A percentile compares a stretch with the other conserved stretches of the same genome.
Conservation (phyloP, 2,888 invertebrate species). For the Siphlonurus alternatus region DNA sequence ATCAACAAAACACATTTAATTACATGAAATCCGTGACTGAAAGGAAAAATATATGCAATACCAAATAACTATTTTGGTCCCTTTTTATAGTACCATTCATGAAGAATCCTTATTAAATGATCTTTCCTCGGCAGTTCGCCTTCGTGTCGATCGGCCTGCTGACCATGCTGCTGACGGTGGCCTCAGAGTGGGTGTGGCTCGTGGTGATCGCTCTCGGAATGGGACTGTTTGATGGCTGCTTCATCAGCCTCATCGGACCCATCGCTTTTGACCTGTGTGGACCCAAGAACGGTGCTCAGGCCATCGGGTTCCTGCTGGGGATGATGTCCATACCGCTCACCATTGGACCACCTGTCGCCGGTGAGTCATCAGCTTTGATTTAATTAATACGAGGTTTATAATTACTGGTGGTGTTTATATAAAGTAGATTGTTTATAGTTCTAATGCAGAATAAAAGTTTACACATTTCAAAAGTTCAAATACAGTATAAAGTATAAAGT, state of each 20-base stretch:
- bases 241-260: constrained; percentile 79
- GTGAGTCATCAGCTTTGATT: constrained; percentile 20
- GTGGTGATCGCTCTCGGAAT: constrained; percentile 57
- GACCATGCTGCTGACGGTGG: constrained; percentile 57
- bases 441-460: too few species aligned
- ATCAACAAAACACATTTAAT: too few species aligned
- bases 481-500: too few species aligned
- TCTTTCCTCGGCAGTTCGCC: constrained; percentile 34
- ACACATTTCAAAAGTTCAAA: too few species aligned
- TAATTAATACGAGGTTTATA: too few species aligned
- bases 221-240: constrained; percentile 87
- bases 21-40: too few species aligned
- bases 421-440: too few species aligned
- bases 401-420: too few species aligned
- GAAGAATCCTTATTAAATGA: too few species aligned
- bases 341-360: constrained; percentile 74
- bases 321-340: constrained; percentile 74
- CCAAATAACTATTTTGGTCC: too few species aligned
- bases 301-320: constrained; percentile 78
- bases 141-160: constrained; percentile 60
- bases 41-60: too few species aligned
- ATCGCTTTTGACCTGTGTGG: constrained; percentile 86
- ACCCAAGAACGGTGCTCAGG: constrained; percentile 62
- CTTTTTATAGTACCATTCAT: too few species aligned
- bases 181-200: constrained; percentile 44